Conservation (phyloP, 2,797 vertebrate genomes). For the Myiothlypis coronata region DNA sequence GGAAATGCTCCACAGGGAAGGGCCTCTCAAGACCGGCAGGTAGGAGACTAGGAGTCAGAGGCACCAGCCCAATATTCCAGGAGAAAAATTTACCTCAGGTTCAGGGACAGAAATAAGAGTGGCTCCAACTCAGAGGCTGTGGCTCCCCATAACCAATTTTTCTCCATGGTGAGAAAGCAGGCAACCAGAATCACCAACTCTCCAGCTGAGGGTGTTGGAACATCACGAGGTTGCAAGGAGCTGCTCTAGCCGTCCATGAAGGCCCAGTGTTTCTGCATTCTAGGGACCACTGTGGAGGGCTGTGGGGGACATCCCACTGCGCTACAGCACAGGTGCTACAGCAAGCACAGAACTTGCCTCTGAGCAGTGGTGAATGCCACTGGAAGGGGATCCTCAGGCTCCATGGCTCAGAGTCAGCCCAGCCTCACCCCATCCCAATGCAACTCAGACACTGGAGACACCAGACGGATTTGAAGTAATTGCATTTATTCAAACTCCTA, state of each 20-base stretch:
- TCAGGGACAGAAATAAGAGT: neutral
- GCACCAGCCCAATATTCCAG: rapidly evolving
- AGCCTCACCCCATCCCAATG: rapidly evolving
- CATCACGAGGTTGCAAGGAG: neutral
- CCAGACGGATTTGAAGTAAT: neutral
- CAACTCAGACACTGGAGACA: neutral
- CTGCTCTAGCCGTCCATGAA: neutral
- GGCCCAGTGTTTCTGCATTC: neutral
- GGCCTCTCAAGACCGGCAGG: rapidly evolving
- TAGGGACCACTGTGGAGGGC: rapidly evolving
- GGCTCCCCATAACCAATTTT: rapidly evolving
- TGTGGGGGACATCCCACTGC: neutral
- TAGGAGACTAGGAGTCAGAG: neutral
- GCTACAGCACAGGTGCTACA: neutral
- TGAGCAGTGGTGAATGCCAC: neutral
- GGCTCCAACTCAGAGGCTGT: neutral
- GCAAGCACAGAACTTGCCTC: neutral
- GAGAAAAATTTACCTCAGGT: neutral
- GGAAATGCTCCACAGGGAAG: rapidly evolving
- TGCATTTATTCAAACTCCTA: neutral
- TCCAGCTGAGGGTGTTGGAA: neutral
- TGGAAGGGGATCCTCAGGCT: neutral
- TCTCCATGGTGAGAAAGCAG: rapidly evolving
- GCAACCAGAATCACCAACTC: rapidly evolving
- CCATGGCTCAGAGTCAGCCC: neutral